Percentiles rank a stretch among this genome's conserved stretches.
phyloP scores from a whole-genome alignment of 2,113 vertebrate species.

The Lophotis ruficrista region DNA sequence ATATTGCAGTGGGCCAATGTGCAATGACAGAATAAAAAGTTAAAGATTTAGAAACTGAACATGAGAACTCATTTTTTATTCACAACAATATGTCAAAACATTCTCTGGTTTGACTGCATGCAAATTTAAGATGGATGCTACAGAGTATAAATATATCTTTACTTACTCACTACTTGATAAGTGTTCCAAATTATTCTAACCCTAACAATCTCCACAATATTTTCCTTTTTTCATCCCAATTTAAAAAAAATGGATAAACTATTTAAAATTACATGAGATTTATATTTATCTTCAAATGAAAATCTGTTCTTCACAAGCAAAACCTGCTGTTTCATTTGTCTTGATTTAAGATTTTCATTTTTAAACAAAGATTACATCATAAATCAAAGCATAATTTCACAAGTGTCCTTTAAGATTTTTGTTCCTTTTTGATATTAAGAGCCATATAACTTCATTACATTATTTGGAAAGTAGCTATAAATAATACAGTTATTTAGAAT shows the following conservation, averaged over 20 bases:
- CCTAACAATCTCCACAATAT: not conserved
- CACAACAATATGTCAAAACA: not conserved
- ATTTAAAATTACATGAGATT: not conserved
- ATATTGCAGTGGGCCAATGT: not conserved
- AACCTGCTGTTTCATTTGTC: not conserved
- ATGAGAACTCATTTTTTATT: not conserved
- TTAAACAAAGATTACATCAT: not conserved
- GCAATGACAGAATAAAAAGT: not conserved
- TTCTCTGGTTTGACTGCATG: not conserved
- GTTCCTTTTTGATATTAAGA: not conserved
- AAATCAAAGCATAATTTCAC: not conserved
- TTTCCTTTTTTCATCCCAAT: not conserved
- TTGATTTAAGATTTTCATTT: not conserved
- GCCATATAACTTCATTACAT: not conserved
- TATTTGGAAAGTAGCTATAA: not conserved
- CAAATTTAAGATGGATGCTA: not conserved
- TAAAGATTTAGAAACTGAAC: not conserved
- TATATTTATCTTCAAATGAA: not conserved
- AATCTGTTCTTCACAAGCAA: not conserved
- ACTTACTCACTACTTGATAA: not conserved
- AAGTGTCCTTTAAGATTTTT: not conserved
- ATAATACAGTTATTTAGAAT: not conserved
- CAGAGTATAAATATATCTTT: not conserved
- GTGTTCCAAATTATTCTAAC: not conserved
- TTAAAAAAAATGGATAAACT: not conserved